Percentiles rank a stretch among this genome's conserved stretches.
Evolutionary conservation across 2,888 invertebrate genomes (phyloP).

Genomic region (Poecilobothrus nobilitatus): DNA sequence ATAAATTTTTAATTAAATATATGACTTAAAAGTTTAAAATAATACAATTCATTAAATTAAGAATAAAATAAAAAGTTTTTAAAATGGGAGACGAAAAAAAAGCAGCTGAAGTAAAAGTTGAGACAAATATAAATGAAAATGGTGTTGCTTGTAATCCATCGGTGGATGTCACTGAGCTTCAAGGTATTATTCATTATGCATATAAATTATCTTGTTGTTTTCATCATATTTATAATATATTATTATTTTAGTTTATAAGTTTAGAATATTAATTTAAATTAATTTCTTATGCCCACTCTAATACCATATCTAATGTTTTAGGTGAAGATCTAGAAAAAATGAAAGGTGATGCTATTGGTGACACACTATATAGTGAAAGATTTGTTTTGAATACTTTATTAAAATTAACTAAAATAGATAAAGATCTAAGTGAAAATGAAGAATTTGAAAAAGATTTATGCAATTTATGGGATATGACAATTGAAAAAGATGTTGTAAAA

Average conservation of each 20-base stretch:
- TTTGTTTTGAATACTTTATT: slow-evolving; percentile 62
- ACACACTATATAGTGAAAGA: slow-evolving; percentile 69
- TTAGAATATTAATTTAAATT: too few relatives aligned
- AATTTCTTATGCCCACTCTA: too few relatives aligned
- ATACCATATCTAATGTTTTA: not conserved
- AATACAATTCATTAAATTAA: not conserved
- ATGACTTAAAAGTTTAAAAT: not conserved
- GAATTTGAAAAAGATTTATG: slow-evolving; percentile 66
- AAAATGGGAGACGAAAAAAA: not conserved
- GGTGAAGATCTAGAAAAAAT: slow-evolving; percentile 38
- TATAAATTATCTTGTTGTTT: not conserved
- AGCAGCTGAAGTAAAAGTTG: not conserved
- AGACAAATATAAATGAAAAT: not conserved
- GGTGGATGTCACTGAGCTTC: not conserved
- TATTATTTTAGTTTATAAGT: too few relatives aligned
- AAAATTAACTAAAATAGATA: slow-evolving; percentile 51
- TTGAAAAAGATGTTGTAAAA: slow-evolving; percentile 64
- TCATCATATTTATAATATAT: not conserved
- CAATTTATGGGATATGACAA: slow-evolving; percentile 77
- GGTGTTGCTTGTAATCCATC: not conserved
- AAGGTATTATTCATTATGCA: not conserved
- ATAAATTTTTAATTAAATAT: slow-evolving; percentile 1
- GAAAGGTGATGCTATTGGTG: slow-evolving; percentile 70
- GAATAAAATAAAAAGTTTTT: not conserved
- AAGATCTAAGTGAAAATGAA: slow-evolving; percentile 47